Conservation (phyloP, 2,888 invertebrate genomes). For the Xiphydria camelus region DNA sequence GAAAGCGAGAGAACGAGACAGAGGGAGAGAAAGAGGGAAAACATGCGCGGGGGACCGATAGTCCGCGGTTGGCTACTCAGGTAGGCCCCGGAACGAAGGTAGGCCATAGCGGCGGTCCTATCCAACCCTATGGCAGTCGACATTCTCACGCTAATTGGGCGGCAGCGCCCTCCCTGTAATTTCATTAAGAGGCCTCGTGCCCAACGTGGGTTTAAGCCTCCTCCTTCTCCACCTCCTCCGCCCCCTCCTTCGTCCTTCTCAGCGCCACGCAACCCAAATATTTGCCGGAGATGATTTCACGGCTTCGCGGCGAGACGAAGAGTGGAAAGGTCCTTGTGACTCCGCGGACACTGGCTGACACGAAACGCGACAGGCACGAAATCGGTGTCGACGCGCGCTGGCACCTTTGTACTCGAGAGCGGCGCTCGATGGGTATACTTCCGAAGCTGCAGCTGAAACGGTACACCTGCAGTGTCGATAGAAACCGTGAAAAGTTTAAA, state of each 20-base stretch:
- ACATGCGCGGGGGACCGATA: slow-evolving; percentile 1
- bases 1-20: slow-evolving; percentile 8
- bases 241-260: slow-evolving; percentile 10
- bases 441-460: no score
- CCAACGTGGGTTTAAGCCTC: slow-evolving; percentile 24
- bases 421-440: no score
- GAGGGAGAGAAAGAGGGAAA: slow-evolving; percentile 29
- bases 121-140: slow-evolving; percentile 36
- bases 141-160: slow-evolving; percentile 54
- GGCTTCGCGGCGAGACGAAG: slow-evolving; percentile 31
- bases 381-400: no score
- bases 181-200: slow-evolving; percentile 53
- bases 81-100: slow-evolving; percentile 28
- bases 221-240: slow-evolving; percentile 16
- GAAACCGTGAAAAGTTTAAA: no score
- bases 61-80: slow-evolving; percentile 39
- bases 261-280: slow-evolving; percentile 33
- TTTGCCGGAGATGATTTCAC: slow-evolving; percentile 34
- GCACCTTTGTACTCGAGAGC: no score
- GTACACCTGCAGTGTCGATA: no score
- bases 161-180: slow-evolving; percentile 50
- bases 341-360: no score
- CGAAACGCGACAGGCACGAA: no score
- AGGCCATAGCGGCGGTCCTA: slow-evolving; percentile 17
- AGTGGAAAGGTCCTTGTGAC: no score